phyloP scores from a whole-genome alignment of 2,797 vertebrate genomes.

The Phrynocephalus guinanensis region DNA sequence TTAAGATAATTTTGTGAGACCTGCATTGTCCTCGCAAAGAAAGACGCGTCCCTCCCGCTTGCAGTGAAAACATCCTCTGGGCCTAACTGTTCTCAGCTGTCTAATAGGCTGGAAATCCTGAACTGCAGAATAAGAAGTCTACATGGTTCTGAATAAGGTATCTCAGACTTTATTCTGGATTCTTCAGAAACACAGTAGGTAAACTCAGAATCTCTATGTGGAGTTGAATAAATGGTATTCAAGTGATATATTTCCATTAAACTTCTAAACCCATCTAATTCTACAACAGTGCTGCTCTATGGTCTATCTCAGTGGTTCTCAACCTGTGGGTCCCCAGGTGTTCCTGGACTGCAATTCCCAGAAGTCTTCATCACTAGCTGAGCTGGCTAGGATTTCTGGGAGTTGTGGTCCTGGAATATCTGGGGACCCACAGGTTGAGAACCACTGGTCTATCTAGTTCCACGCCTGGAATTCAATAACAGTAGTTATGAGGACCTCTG shows the following conservation, averaged over 20 bases:
- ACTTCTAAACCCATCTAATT: neutral
- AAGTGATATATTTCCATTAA: neutral
- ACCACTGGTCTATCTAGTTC: neutral
- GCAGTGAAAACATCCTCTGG: neutral
- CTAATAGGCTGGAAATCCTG: neutral
- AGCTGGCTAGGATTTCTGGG: too few species aligned
- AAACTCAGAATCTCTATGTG: neutral
- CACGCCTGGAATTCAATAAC: neutral
- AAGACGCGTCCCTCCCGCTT: neutral
- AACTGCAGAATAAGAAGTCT: conserved; percentile 10
- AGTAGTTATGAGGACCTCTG: neutral
- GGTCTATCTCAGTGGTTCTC: neutral
- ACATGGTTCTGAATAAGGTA: neutral
- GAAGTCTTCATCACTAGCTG: too few species aligned
- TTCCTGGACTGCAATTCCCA: too few species aligned
- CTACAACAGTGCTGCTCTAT: neutral
- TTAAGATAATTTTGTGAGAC: neutral
- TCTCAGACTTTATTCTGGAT: neutral
- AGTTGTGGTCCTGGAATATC: too few species aligned
- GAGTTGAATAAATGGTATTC: neutral
- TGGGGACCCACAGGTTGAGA: too few species aligned
- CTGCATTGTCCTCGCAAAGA: neutral
- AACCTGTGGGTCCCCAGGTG: too few species aligned
- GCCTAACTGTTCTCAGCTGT: neutral
- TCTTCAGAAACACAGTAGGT: neutral